These are phyloP conservation scores for Paragorgia papillata DNA, from an alignment of 92 coral and sea anemone species.

Conservation along the genomic window DNA sequence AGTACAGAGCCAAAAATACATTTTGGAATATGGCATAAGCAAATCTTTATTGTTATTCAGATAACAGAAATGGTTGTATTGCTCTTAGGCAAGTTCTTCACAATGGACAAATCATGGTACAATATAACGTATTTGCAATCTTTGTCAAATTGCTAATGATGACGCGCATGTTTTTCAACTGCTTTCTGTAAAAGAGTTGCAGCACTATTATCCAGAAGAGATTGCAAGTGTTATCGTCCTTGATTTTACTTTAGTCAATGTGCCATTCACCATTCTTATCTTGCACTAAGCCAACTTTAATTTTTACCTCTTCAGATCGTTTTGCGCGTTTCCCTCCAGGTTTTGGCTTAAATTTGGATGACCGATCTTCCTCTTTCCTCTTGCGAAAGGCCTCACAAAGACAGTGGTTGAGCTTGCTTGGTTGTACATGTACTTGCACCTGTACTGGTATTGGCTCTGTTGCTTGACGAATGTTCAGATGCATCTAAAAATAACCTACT, in stretches of 20 bases:
- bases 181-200: constrained; percentile 46
- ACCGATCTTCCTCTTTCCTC: constrained; percentile 21
- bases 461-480: too few species aligned
- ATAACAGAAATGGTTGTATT: constrained; percentile 55
- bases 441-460: too few species aligned
- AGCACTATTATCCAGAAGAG: constrained; percentile 27
- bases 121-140: constrained; percentile 47
- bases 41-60: constrained; percentile 62
- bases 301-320: constrained; percentile 5
- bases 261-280: constrained; percentile 29
- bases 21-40: constrained; percentile 66
- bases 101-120: constrained; percentile 56
- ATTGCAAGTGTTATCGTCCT: constrained; percentile 25
- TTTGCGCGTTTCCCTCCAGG: constrained; percentile 12
- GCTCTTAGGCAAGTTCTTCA: constrained; percentile 57
- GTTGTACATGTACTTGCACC: too few species aligned
- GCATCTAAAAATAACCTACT: too few species aligned
- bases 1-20: constrained; percentile 69
- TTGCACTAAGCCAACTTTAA: constrained; percentile 19
- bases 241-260: constrained; percentile 12
- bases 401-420: constrained; percentile 1
- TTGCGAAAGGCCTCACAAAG: constrained; percentile 33
- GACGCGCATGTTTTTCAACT: constrained; percentile 57
- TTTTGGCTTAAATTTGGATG: constrained; percentile 26
- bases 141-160: constrained; percentile 49